Evolutionary conservation across 2,888 invertebrate genomes (phyloP).

Genomic region (Cheilosia vulpina): DNA sequence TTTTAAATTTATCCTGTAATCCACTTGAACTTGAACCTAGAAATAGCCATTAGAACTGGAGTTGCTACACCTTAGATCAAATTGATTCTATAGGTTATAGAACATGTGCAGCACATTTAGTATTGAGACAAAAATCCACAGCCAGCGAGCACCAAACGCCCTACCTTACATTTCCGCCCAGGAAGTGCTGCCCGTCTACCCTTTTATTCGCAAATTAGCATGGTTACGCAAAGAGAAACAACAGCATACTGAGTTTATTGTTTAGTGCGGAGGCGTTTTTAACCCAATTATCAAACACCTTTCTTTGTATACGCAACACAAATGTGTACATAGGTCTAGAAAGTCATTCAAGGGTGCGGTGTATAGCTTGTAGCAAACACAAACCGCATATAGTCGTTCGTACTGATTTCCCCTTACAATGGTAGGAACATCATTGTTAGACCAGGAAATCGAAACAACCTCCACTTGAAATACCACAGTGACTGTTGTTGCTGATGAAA

Average conservation of each 20-base stretch:
- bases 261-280: neutral
- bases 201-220: neutral
- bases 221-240: neutral
- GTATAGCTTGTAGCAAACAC: too few species aligned
- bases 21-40: too few species aligned
- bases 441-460: constrained; percentile 35
- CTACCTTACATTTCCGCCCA: neutral
- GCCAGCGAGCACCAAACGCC: too few species aligned
- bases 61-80: too few species aligned
- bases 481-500: constrained; percentile 1
- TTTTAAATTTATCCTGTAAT: too few species aligned
- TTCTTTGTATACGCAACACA: neutral
- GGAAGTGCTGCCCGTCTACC: neutral
- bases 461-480: neutral
- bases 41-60: too few species aligned
- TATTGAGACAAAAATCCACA: too few species aligned
- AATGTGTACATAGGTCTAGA: neutral
- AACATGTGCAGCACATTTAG: too few species aligned
- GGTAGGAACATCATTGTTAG: neutral
- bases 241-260: neutral
- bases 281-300: constrained; percentile 10
- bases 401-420: neutral
- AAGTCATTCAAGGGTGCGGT: constrained; percentile 17
- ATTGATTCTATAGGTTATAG: too few species aligned
- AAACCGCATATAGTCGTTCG: too few species aligned